Evolutionary conservation across 2,797 vertebrate genomes (phyloP).

Genomic region (Spatula versicolor): DNA sequence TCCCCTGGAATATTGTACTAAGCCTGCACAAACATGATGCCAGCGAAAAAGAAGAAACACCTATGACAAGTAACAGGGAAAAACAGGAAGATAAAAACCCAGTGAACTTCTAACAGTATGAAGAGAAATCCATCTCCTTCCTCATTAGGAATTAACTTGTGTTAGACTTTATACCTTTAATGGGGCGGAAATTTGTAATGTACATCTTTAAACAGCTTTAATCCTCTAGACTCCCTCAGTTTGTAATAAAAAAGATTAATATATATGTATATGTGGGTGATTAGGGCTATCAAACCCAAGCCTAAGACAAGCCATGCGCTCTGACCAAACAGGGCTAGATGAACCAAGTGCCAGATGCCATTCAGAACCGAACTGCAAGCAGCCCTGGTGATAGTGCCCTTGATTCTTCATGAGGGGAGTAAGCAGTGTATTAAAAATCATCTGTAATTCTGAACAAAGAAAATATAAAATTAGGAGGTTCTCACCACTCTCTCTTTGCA

Average conservation of each 20-base stretch:
- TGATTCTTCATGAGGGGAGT: neutral
- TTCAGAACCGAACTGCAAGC: neutral
- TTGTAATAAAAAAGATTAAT: neutral
- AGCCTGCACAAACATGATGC: neutral
- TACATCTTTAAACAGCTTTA: neutral
- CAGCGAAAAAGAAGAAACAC: neutral
- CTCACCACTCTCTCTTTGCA: neutral
- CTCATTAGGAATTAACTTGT: neutral
- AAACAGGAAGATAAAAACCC: neutral
- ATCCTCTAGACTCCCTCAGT: neutral
- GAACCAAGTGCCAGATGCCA: neutral
- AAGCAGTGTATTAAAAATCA: neutral
- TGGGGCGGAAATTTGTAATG: neutral
- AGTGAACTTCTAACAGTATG: neutral
- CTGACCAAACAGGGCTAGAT: neutral
- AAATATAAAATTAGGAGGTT: neutral
- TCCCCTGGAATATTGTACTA: neutral
- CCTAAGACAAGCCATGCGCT: rapidly evolving
- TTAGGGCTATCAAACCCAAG: neutral
- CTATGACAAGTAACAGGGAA: neutral
- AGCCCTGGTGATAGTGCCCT: neutral
- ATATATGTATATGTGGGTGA: neutral
- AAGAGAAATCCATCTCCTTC: neutral
- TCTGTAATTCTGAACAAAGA: neutral
- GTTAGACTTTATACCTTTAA: neutral